A percentile compares a stretch with the other conserved stretches of the same genome.
phyloP scores from a whole-genome alignment of 1,140 invertebrate genomes.

The Dermatophagoides farinae region DNA sequence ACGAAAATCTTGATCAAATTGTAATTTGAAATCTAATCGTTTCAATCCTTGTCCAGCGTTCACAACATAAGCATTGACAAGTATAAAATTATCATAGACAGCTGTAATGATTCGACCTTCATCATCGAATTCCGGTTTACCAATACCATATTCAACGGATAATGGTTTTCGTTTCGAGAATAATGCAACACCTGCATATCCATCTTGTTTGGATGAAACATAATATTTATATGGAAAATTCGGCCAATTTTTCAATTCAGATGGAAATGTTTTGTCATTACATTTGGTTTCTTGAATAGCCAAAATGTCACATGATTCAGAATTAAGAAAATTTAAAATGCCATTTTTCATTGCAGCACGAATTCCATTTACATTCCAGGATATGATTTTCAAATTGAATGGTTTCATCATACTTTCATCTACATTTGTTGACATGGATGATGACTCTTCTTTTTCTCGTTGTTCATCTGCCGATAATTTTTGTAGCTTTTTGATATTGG shows the following conservation, averaged over 20 bases:
- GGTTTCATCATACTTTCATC: background rate
- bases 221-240: constrained; percentile 29
- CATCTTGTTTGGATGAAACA: constrained; percentile 52
- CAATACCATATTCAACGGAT: constrained; percentile 62
- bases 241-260: constrained; percentile 10
- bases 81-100: constrained; percentile 76
- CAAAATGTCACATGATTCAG: constrained; percentile 29
- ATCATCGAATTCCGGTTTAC: constrained; percentile 40
- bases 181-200: constrained; percentile 79
- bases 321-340: constrained; percentile 23
- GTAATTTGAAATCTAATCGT: constrained; percentile 60
- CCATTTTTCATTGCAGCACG: constrained; percentile 25
- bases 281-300: constrained; percentile 36
- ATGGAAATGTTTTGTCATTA: constrained; percentile 13
- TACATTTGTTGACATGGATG: background rate
- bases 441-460: background rate
- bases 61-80: constrained; percentile 52
- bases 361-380: constrained; percentile 37
- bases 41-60: constrained; percentile 59
- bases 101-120: constrained; percentile 80
- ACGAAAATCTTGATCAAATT: constrained; percentile 53
- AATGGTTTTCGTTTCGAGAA: constrained; percentile 65
- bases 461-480: no score
- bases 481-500: no score
- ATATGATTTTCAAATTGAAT: constrained; percentile 22